phyloP scores from a whole-genome alignment of 2,113 vertebrate genomes.

The Arizona elegans region DNA sequence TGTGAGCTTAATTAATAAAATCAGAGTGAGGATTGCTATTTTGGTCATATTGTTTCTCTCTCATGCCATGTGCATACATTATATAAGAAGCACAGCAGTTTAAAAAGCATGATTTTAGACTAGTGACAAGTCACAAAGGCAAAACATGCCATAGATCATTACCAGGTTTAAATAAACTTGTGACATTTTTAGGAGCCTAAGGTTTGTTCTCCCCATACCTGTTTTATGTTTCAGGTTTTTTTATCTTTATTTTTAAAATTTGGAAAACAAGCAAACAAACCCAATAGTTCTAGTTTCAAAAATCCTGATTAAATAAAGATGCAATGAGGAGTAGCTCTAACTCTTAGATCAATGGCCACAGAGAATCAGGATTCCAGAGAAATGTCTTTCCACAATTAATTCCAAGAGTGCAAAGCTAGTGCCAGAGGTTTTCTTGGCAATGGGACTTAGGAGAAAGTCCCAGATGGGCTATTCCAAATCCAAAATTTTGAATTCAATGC shows the following conservation, averaged over 20 bases:
- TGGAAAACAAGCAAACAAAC: background rate
- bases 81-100: background rate
- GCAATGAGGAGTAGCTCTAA: background rate
- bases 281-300: background rate
- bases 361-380: background rate
- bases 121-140: accelerated
- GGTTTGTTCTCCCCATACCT: background rate
- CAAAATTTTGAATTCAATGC: background rate
- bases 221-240: background rate
- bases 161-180: background rate
- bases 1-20: constrained; percentile 1
- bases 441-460: background rate
- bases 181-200: background rate
- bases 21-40: background rate
- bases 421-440: background rate
- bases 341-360: background rate
- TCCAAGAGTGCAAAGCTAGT: background rate
- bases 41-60: background rate
- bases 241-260: background rate
- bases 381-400: background rate
- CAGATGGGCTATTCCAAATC: background rate
- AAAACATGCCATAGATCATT: background rate
- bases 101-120: accelerated
- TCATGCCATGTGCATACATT: background rate
- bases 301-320: background rate